A percentile compares a stretch with the other conserved stretches of the same genome.
Evolutionary conservation across 2,797 vertebrate genomes (phyloP).

Genomic region (Oryzias dopingdopingensis): DNA sequence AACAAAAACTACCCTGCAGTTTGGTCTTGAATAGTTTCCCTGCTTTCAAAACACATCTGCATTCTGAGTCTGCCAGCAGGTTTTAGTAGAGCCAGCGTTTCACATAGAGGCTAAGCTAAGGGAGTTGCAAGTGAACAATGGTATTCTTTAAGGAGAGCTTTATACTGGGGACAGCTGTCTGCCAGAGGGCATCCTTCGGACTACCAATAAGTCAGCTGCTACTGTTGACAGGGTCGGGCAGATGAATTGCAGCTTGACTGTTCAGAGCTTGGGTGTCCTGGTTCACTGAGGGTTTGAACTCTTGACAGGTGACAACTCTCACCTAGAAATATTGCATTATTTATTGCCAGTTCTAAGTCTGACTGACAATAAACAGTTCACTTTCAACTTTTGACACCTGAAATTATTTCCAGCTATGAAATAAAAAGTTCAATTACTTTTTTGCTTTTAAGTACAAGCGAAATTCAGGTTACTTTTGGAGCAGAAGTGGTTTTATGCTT

Average conservation of each 20-base stretch:
- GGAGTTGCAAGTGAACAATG: constrained; percentile 48
- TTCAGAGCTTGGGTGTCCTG: constrained; percentile 35
- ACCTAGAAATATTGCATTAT: too few species aligned
- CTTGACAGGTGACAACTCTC: too few species aligned
- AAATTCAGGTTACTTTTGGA: too few species aligned
- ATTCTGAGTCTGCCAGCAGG: constrained; percentile 32
- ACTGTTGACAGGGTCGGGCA: constrained; percentile 50
- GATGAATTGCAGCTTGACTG: constrained; percentile 31
- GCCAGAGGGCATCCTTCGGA: constrained; percentile 47
- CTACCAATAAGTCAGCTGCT: constrained; percentile 33
- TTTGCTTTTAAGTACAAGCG: too few species aligned
- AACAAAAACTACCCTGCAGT: constrained; percentile 22
- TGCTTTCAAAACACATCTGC: constrained; percentile 30
- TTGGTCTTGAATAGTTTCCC: constrained; percentile 5
- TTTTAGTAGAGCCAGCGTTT: constrained; percentile 34
- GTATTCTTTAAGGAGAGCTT: constrained; percentile 42
- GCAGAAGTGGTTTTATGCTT: too few species aligned
- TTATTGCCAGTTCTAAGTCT: too few species aligned
- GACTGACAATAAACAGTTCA: too few species aligned
- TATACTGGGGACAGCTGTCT: constrained; percentile 44
- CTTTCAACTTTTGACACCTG: too few species aligned
- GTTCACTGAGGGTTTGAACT: constrained; percentile 15
- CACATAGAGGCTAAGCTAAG: constrained; percentile 25
- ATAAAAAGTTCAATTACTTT: too few species aligned
- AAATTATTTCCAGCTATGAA: too few species aligned